A percentile compares a stretch with the other conserved stretches of the same genome.
These are phyloP conservation scores for Nemoura dubitans DNA, from an alignment of 2,888 invertebrate species.

Conservation along the genomic window DNA sequence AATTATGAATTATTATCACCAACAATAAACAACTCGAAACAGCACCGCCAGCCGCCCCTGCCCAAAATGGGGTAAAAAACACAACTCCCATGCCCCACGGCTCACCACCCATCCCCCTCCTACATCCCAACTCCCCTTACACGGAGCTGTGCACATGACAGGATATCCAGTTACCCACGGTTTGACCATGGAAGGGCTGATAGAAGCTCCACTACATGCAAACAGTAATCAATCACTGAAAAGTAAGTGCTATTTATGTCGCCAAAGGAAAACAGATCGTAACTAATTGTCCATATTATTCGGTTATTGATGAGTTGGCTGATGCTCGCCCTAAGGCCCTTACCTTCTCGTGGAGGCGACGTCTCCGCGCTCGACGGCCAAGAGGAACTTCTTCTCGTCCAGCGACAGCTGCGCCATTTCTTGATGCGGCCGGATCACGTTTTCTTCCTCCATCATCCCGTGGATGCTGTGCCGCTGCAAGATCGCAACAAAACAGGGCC, in stretches of 20 bases:
- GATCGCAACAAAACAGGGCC: slow-evolving; percentile 51
- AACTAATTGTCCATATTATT: background rate
- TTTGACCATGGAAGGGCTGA: background rate
- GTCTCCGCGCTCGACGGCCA: slow-evolving; percentile 96
- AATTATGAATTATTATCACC: background rate
- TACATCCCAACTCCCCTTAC: background rate
- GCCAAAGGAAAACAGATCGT: background rate
- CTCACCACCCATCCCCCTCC: background rate
- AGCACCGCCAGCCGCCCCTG: background rate
- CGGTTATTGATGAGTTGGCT: background rate
- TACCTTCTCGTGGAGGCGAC: slow-evolving; percentile 89
- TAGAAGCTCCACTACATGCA: background rate
- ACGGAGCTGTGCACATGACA: background rate
- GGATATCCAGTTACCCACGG: background rate
- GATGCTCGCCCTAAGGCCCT: slow-evolving; percentile 52
- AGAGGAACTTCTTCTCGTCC: slow-evolving; percentile 93
- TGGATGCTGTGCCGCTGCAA: slow-evolving; percentile 85
- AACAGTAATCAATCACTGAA: background rate
- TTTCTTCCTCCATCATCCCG: slow-evolving; percentile 92
- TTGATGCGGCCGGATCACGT: slow-evolving; percentile 88
- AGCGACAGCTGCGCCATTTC: slow-evolving; percentile 83
- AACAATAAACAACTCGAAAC: background rate
- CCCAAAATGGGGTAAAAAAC: no score
- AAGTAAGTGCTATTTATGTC: background rate
- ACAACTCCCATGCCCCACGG: no score